These are phyloP conservation scores for Eurytoma adleriae DNA, from an alignment of 2,888 invertebrate genomes.

Conservation along the genomic window DNA sequence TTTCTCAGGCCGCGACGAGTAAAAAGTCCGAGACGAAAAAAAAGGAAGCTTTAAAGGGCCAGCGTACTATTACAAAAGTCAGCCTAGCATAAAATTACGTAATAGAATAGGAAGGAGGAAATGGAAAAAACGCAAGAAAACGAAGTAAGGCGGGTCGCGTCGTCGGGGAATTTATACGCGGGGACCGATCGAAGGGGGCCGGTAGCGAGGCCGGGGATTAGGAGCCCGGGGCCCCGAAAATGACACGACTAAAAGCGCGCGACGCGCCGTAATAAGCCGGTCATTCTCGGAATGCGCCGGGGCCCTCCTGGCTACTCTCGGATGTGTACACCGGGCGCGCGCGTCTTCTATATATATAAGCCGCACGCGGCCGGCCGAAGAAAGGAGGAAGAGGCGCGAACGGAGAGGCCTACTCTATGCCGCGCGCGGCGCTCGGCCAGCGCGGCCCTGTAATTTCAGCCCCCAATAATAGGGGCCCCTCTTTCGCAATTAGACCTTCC, in stretches of 20 bases:
- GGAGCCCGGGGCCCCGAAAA: constrained; percentile 57
- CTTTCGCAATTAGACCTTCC: constrained; percentile 67
- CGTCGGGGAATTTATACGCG: too few species aligned
- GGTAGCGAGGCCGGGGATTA: neutral
- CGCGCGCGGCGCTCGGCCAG: constrained; percentile 61
- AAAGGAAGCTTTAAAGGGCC: too few species aligned
- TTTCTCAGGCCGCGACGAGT: too few species aligned
- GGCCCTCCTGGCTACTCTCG: neutral
- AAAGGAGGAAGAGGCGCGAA: constrained; percentile 52
- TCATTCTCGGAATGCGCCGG: constrained; percentile 65
- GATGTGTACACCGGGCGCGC: neutral
- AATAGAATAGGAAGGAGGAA: too few species aligned
- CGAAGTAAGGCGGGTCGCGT: too few species aligned
- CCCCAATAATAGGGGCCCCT: constrained; percentile 68
- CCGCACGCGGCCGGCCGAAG: neutral
- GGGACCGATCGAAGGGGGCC: too few species aligned
- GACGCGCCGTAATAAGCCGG: constrained; percentile 59
- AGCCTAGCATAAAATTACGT: too few species aligned
- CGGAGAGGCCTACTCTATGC: constrained; percentile 57
- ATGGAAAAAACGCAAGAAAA: too few species aligned
- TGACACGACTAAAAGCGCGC: constrained; percentile 61
- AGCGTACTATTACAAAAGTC: too few species aligned
- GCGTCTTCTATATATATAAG: too few species aligned
- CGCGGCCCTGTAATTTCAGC: constrained; percentile 72
- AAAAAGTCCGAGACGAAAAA: too few species aligned